phyloP scores from a whole-genome alignment of 2,113 vertebrate genomes.

The Apteryx owenii region DNA sequence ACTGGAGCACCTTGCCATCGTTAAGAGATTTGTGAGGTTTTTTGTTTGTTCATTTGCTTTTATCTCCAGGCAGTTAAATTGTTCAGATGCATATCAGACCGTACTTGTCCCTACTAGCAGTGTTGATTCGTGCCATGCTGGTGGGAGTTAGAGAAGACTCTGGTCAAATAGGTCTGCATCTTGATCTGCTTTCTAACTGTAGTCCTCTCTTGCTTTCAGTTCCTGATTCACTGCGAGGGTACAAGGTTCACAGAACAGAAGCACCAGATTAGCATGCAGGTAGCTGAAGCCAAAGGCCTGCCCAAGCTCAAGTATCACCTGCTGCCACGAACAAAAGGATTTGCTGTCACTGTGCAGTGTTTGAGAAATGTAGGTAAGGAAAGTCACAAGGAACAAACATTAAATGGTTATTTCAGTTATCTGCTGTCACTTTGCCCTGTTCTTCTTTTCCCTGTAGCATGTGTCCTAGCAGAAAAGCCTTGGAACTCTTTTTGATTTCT shows the following conservation, averaged over 20 bases:
- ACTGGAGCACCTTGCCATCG: not conserved
- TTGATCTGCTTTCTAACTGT: not conserved
- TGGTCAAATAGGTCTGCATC: not conserved
- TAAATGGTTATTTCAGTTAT: not conserved
- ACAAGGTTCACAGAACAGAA: conserved; percentile 96
- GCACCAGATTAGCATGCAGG: conserved; percentile 94
- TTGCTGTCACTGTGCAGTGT: conserved; percentile 90
- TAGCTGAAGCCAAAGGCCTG: conserved; percentile 93
- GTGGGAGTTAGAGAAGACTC: not conserved
- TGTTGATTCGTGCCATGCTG: not conserved
- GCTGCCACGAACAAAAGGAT: conserved; percentile 95
- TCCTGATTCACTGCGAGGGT: conserved; percentile 95
- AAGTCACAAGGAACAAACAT: conserved; percentile 13
- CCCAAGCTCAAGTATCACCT: conserved; percentile 95
- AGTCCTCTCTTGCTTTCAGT: conserved; percentile 76
- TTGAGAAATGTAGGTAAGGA: conserved; percentile 93
- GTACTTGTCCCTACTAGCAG: not conserved
- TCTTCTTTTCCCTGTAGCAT: not conserved
- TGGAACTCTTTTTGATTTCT: not conserved
- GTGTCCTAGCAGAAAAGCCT: not conserved
- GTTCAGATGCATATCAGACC: not conserved
- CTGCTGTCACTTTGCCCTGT: not conserved
- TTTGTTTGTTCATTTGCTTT: not conserved
- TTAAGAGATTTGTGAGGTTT: not conserved
- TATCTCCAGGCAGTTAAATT: not conserved